A percentile compares a stretch with the other conserved stretches of the same genome.
Conservation (phyloP, 2,113 vertebrate species). For the Gadus macrocephalus region DNA sequence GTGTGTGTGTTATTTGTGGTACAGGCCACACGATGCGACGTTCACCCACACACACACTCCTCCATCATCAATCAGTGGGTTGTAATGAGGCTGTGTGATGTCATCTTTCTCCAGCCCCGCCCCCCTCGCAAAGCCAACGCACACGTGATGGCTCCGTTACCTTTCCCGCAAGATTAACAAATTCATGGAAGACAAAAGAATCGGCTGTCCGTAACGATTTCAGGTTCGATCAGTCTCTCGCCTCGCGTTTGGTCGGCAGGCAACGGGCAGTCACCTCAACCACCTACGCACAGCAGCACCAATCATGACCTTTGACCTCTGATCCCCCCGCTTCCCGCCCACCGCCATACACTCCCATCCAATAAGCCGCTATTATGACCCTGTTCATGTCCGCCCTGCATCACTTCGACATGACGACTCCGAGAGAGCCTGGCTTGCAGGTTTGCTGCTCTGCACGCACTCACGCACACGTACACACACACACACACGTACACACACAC, state of each 20-base stretch:
- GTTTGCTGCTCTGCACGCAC: not conserved
- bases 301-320: constrained; percentile 24
- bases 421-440: constrained; percentile 11
- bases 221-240: constrained; percentile 35
- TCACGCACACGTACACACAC: not conserved
- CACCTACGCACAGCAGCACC: not conserved
- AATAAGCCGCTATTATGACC: no score
- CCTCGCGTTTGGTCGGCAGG: constrained; percentile 27
- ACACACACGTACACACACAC: no score
- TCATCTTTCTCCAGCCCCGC: not conserved
- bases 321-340: not conserved
- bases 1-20: no score
- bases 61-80: constrained; percentile 10
- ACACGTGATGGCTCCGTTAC: constrained; percentile 8
- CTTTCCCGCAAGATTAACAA: constrained; percentile 38
- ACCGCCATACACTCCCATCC: not conserved
- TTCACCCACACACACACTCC: no score
- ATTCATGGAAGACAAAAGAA: constrained; percentile 41
- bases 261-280: constrained; percentile 4
- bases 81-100: constrained; percentile 34
- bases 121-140: not conserved
- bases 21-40: no score
- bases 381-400: no score
- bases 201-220: constrained; percentile 14
- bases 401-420: not conserved